These are phyloP conservation scores for Macquaria australasica DNA, from an alignment of 2,113 vertebrate genomes.

Conservation along the genomic window DNA sequence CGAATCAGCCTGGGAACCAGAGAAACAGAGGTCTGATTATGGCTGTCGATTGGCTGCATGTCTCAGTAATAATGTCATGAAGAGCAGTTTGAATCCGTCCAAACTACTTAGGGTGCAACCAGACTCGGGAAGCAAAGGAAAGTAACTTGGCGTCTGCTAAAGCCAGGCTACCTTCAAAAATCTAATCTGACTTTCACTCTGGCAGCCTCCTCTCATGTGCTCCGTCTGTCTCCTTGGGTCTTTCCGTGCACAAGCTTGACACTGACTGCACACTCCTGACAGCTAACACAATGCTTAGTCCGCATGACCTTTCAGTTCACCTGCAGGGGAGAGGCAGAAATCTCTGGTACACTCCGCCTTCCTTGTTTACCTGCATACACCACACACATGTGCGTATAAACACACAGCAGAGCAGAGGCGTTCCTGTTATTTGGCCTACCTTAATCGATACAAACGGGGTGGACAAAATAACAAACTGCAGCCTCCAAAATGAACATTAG, in stretches of 20 bases:
- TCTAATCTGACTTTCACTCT: conserved; percentile 31
- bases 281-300: conserved; percentile 54
- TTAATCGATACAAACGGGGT: neutral
- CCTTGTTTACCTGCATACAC: conserved; percentile 16
- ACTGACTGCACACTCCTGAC: conserved; percentile 32
- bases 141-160: conserved; percentile 3
- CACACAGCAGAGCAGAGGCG: no score
- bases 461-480: neutral
- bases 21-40: conserved; percentile 39
- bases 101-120: conserved; percentile 1
- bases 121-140: neutral
- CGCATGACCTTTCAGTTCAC: conserved; percentile 71
- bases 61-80: conserved; percentile 40
- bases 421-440: neutral
- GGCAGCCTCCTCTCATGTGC: conserved; percentile 26
- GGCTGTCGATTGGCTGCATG: conserved; percentile 26
- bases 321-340: conserved; percentile 63
- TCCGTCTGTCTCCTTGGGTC: conserved; percentile 39
- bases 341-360: conserved; percentile 31
- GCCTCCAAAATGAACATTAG: neutral
- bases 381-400: neutral
- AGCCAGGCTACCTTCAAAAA: conserved; percentile 37
- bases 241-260: conserved; percentile 25
- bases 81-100: conserved; percentile 29
- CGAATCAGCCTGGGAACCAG: conserved; percentile 62